Percentiles rank a stretch among this genome's conserved stretches.
These are phyloP conservation scores for Sphinx pinastri DNA, from an alignment of 2,888 invertebrate genomes.

Conservation along the genomic window DNA sequence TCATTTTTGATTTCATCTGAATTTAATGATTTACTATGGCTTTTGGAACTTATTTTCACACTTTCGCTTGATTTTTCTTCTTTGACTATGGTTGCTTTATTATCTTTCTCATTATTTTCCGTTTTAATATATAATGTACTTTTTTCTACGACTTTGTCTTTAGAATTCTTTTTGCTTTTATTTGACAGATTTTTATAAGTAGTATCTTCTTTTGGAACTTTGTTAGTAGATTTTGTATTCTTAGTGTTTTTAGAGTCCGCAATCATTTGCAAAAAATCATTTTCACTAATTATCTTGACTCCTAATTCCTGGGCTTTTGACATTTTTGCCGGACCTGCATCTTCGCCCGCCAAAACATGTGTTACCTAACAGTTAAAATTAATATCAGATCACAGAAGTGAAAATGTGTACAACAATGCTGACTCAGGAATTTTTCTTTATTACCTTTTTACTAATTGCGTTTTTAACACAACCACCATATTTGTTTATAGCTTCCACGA, in stretches of 20 bases:
- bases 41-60: conserved; percentile 37
- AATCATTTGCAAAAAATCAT: conserved; percentile 92
- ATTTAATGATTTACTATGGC: not conserved
- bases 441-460: conserved; percentile 89
- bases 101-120: conserved; percentile 37
- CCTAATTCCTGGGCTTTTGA: conserved; percentile 88
- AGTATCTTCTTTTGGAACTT: conserved; percentile 40
- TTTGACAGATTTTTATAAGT: conserved; percentile 47
- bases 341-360: conserved; percentile 93
- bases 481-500: conserved; percentile 87
- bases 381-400: not conserved
- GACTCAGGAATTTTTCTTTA: conserved; percentile 2
- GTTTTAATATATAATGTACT: conserved; percentile 36
- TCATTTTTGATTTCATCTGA: not conserved
- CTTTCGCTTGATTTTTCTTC: conserved; percentile 38
- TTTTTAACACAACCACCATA: conserved; percentile 92
- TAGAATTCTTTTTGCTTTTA: conserved; percentile 39
- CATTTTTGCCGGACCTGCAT: conserved; percentile 93
- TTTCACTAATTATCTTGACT: conserved; percentile 91
- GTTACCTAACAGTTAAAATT: conserved; percentile 76
- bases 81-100: conserved; percentile 35
- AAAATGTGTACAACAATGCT: not conserved
- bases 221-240: conserved; percentile 37
- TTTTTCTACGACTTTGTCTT: conserved; percentile 39
- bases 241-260: conserved; percentile 69